Percentiles rank a stretch among this genome's conserved stretches.
Conservation (phyloP, 2,888 invertebrate genomes). For the Parnassius apollo region DNA sequence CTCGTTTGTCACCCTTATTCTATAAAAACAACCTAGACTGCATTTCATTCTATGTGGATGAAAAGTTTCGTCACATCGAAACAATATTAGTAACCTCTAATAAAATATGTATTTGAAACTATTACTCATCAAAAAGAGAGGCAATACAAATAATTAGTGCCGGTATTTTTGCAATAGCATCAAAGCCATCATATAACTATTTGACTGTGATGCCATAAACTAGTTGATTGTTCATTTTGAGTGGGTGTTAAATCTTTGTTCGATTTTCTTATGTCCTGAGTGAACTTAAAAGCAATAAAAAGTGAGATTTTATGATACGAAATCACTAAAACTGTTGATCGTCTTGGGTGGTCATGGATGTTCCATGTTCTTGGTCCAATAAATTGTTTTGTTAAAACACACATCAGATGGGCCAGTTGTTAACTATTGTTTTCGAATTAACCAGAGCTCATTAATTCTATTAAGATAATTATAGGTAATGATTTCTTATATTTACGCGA, state of each 20-base stretch:
- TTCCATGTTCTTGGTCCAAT: conserved; percentile 57
- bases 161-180: conserved; percentile 51
- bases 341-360: conserved; percentile 74
- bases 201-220: conserved; percentile 53
- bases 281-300: conserved; percentile 65
- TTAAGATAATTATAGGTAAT: conserved; percentile 28
- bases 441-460: conserved; percentile 43
- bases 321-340: conserved; percentile 72
- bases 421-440: conserved; percentile 57
- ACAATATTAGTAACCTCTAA: too few species aligned
- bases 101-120: too few species aligned
- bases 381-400: conserved; percentile 63
- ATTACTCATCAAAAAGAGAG: too few species aligned
- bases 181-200: conserved; percentile 48
- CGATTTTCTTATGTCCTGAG: conserved; percentile 57
- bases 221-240: conserved; percentile 46
- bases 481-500: too few species aligned
- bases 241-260: conserved; percentile 72
- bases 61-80: too few species aligned
- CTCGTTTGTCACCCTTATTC: too few species aligned
- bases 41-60: too few species aligned
- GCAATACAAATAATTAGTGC: background rate
- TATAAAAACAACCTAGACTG: too few species aligned
- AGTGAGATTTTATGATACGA: conserved; percentile 75
- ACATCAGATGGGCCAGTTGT: conserved; percentile 38